A percentile compares a stretch with the other conserved stretches of the same genome.
Evolutionary conservation across 2,797 vertebrate species (phyloP).

Genomic region (Phoeniculus purpureus): DNA sequence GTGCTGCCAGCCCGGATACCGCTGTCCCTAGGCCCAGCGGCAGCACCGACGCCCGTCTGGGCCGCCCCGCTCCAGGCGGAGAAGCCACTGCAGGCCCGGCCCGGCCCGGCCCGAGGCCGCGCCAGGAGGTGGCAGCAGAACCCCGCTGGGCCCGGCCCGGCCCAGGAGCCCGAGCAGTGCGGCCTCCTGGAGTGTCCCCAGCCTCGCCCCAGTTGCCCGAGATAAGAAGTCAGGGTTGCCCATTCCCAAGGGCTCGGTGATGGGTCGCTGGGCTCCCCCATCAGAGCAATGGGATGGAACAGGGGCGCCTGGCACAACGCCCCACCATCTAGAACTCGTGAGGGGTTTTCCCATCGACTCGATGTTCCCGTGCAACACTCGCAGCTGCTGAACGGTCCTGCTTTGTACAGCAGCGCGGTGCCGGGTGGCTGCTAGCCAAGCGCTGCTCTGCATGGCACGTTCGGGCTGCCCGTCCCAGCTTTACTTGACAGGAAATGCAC

Average conservation of each 20-base stretch:
- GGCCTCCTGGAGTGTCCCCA: too few relatives aligned
- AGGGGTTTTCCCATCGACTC: not conserved
- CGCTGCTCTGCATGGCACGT: accelerated
- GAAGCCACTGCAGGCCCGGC: not conserved
- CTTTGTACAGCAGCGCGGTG: not conserved
- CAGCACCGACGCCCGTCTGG: accelerated
- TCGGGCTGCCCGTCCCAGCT: accelerated
- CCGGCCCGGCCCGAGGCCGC: too few relatives aligned
- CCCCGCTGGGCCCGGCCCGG: not conserved
- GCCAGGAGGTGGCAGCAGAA: conserved; percentile 47
- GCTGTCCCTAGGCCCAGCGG: accelerated
- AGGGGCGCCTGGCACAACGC: not conserved
- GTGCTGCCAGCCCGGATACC: too few relatives aligned
- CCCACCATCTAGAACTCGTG: not conserved
- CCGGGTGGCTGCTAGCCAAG: not conserved
- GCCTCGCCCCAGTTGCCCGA: not conserved
- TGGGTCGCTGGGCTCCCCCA: not conserved
- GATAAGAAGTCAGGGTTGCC: too few relatives aligned
- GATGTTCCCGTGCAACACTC: not conserved
- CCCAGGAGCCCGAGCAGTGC: too few relatives aligned
- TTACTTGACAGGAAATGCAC: accelerated
- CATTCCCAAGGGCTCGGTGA: accelerated
- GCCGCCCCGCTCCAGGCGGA: too few relatives aligned
- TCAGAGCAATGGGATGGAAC: too few relatives aligned
- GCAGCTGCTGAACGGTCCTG: accelerated